These are phyloP conservation scores for Thelaira solivaga DNA, from an alignment of 2,888 invertebrate species.

Conservation along the genomic window DNA sequence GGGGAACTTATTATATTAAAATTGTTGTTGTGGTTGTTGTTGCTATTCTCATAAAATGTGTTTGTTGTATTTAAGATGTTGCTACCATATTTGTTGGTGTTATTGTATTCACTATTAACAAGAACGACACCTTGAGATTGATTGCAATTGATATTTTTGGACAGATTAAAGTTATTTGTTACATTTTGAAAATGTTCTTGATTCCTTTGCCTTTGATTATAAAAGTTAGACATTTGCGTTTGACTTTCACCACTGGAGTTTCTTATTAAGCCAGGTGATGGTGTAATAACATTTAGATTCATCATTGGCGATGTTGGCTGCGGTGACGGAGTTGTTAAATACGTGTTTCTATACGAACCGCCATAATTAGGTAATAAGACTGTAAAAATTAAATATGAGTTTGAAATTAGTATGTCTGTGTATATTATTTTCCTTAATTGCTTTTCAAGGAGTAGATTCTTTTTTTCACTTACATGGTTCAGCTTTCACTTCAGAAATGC, in stretches of 20 bases:
- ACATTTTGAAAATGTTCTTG: constrained; percentile 30
- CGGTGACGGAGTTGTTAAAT: constrained; percentile 68
- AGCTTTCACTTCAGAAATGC: constrained; percentile 65
- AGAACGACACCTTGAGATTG: constrained; percentile 48
- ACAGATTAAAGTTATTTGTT: constrained; percentile 43
- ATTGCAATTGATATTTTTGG: constrained; percentile 50
- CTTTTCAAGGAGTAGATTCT: not conserved
- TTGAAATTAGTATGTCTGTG: too few species aligned
- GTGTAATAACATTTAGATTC: constrained; percentile 63
- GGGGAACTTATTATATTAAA: constrained; percentile 1
- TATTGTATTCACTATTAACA: constrained; percentile 43
- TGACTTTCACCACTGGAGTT: constrained; percentile 58
- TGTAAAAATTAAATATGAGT: constrained; percentile 39
- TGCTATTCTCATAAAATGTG: constrained; percentile 30
- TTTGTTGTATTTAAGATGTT: constrained; percentile 26
- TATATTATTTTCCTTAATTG: not conserved
- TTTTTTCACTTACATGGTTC: constrained; percentile 69
- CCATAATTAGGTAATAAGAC: constrained; percentile 67
- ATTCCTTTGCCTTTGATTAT: constrained; percentile 47
- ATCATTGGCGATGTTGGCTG: constrained; percentile 69
- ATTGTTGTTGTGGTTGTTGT: constrained; percentile 54
- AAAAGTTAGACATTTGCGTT: constrained; percentile 52
- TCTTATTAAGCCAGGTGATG: constrained; percentile 62
- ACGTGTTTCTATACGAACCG: constrained; percentile 64
- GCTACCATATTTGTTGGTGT: too few species aligned